Percentiles rank a stretch among this genome's conserved stretches.
Evolutionary conservation across 2,113 vertebrate genomes (phyloP).

Genomic region (Solea senegalensis): DNA sequence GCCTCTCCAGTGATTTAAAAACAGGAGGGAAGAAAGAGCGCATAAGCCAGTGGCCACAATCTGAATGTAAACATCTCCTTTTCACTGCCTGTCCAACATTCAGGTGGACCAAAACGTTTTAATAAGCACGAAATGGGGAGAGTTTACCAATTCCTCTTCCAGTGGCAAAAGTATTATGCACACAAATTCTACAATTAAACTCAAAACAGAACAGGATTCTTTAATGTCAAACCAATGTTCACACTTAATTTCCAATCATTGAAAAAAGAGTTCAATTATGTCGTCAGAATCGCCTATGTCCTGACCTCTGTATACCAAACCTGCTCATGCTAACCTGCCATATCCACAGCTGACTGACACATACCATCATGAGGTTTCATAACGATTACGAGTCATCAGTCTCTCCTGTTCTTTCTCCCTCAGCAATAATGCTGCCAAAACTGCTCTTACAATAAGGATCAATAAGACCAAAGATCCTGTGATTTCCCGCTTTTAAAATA

Average conservation of each 20-base stretch:
- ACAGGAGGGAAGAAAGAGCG: conserved; percentile 71
- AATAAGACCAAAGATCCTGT: too few relatives aligned
- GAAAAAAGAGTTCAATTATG: too few relatives aligned
- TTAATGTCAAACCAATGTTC: background rate
- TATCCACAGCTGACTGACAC: too few relatives aligned
- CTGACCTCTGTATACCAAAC: too few relatives aligned
- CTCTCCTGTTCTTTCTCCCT: too few relatives aligned
- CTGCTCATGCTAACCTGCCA: too few relatives aligned
- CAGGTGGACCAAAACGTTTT: conserved; percentile 77
- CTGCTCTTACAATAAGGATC: too few relatives aligned
- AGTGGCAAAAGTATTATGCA: conserved; percentile 16
- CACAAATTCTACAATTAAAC: conserved; percentile 37
- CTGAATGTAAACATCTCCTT: conserved; percentile 79
- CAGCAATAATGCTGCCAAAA: too few relatives aligned
- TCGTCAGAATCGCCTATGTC: too few relatives aligned
- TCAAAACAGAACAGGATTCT: conserved; percentile 13
- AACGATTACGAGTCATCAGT: background rate
- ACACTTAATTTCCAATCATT: too few relatives aligned
- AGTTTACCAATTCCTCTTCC: conserved; percentile 24
- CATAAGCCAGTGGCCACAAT: conserved; percentile 74
- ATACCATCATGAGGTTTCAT: background rate
- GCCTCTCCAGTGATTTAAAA: conserved; percentile 76
- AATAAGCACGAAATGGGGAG: conserved; percentile 67
- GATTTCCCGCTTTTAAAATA: background rate
- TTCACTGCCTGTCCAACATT: conserved; percentile 80